phyloP scores from a whole-genome alignment of 1,140 invertebrate genomes.

The Trissolcus basalis region DNA sequence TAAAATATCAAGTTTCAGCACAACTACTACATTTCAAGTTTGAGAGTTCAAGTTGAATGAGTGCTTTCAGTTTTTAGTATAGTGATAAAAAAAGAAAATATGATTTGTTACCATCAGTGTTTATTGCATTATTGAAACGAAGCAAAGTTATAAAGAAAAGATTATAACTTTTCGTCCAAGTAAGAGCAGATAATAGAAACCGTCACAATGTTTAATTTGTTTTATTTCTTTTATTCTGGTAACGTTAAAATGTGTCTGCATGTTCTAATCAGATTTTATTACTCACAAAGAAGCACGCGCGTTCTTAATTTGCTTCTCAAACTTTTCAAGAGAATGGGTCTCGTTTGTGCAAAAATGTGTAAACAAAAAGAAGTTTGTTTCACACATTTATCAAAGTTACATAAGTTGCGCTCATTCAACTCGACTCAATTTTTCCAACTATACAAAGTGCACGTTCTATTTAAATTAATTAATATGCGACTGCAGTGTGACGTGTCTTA shows the following conservation, averaged over 20 bases:
- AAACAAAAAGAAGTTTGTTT: conserved; percentile 40
- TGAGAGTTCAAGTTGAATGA: conserved; percentile 66
- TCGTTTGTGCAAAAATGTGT: conserved; percentile 43
- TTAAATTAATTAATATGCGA: conserved; percentile 35
- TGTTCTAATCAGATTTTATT: conserved; percentile 45
- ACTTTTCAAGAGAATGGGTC: conserved; percentile 43
- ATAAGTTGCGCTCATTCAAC: conserved; percentile 45
- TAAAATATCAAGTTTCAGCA: conserved; percentile 57
- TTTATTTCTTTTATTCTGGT: not conserved
- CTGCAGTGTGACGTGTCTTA: conserved; percentile 7
- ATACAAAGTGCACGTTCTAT: conserved; percentile 40
- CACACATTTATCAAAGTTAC: conserved; percentile 46
- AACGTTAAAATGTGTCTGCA: conserved; percentile 8
- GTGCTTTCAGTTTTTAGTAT: conserved; percentile 55
- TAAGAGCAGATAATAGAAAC: not conserved
- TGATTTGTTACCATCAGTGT: too few species aligned
- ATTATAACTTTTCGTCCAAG: too few species aligned
- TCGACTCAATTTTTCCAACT: conserved; percentile 33
- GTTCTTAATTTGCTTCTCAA: conserved; percentile 26
- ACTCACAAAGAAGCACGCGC: conserved; percentile 30
- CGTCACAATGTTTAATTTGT: not conserved
- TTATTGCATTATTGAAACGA: too few species aligned
- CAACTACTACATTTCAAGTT: too few species aligned
- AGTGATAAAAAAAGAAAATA: too few species aligned
- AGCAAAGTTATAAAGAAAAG: too few species aligned